A percentile compares a stretch with the other conserved stretches of the same genome.
phyloP scores from a whole-genome alignment of 2,797 vertebrate genomes.

The Tapirus indicus region DNA sequence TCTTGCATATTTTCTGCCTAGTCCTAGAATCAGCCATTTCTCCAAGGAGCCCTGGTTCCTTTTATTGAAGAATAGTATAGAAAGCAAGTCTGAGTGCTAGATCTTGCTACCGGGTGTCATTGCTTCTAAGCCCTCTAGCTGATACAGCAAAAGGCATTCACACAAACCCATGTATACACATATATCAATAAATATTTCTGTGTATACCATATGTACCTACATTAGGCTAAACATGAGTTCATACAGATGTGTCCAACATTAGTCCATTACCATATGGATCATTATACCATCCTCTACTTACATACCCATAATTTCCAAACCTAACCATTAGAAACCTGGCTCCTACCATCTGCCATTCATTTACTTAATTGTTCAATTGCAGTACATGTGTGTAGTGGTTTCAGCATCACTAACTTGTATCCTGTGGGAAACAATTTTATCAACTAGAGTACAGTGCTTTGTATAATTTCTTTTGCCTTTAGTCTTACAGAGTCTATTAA shows the following conservation, averaged over 20 bases:
- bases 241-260: too few relatives aligned
- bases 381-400: rapidly evolving
- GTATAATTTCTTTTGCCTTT: background rate
- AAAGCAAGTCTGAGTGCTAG: background rate
- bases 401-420: background rate
- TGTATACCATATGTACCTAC: background rate
- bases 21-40: background rate
- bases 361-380: background rate
- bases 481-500: background rate
- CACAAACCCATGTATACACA: background rate
- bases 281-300: background rate
- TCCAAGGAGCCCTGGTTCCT: background rate
- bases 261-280: background rate
- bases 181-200: background rate
- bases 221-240: background rate
- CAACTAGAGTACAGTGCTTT: background rate
- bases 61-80: background rate
- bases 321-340: background rate
- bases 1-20: background rate
- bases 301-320: too few relatives aligned
- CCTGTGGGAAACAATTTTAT: background rate
- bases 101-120: background rate
- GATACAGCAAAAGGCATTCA: background rate
- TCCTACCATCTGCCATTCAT: background rate
- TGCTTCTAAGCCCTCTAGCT: background rate